Conservation (phyloP, 2,888 invertebrate species). For the Luffia ferchaultella region DNA sequence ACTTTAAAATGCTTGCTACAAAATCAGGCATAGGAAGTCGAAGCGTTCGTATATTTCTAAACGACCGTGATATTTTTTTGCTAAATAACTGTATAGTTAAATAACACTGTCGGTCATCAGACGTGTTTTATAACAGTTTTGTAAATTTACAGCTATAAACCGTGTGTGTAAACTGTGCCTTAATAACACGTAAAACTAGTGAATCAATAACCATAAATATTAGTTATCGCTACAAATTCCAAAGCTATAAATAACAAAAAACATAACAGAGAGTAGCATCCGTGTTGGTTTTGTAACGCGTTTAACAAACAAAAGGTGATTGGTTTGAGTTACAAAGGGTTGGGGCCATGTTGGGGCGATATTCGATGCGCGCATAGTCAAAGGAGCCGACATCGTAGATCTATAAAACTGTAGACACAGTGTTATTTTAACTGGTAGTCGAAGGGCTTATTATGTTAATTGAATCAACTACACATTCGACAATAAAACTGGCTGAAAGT, state of each 20-base stretch:
- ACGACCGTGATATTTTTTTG: too few relatives aligned
- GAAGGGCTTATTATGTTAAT: too few relatives aligned
- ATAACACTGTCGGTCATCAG: too few relatives aligned
- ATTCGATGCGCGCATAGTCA: conserved; percentile 32
- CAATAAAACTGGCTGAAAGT: too few relatives aligned
- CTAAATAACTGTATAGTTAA: too few relatives aligned
- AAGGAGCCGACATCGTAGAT: conserved; percentile 38
- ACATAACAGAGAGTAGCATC: conserved; percentile 21
- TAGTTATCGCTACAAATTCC: conserved; percentile 2
- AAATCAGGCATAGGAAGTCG: too few relatives aligned
- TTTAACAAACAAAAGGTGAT: conserved; percentile 56
- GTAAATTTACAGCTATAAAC: too few relatives aligned
- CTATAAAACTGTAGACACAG: neutral
- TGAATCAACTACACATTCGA: too few relatives aligned
- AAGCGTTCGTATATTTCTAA: too few relatives aligned
- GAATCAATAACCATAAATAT: neutral
- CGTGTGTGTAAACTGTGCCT: neutral
- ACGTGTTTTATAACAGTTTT: too few relatives aligned
- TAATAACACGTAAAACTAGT: neutral
- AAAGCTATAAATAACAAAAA: conserved; percentile 21
- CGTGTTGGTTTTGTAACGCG: conserved; percentile 46
- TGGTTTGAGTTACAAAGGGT: conserved; percentile 18
- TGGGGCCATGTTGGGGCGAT: neutral
- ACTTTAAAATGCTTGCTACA: too few relatives aligned
- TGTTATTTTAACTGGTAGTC: too few relatives aligned